A percentile compares a stretch with the other conserved stretches of the same genome.
Evolutionary conservation across 23 tunicate species (phyloP).

Genomic region (Trididemnum clinides): DNA sequence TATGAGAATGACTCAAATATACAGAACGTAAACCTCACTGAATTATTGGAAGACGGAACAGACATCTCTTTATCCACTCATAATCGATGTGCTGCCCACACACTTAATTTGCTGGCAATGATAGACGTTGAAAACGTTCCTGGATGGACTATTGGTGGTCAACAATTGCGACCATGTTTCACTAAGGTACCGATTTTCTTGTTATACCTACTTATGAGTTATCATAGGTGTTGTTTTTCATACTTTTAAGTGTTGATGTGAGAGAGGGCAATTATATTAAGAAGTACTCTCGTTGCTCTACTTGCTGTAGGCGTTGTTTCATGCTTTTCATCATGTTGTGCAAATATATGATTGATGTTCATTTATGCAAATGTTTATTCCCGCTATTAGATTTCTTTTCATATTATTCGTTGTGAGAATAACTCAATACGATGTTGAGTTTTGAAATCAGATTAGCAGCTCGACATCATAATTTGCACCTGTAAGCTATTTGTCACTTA

Average conservation of each 20-base stretch:
- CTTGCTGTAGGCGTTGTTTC: neutral
- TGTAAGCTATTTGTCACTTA: neutral
- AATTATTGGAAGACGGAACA: neutral
- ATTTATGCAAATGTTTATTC: neutral
- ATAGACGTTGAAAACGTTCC: slow-evolving; percentile 14
- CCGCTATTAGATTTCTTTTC: neutral
- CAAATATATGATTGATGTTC: neutral
- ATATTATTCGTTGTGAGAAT: neutral
- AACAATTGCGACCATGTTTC: slow-evolving; percentile 8
- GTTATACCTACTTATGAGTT: neutral
- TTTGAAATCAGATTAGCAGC: neutral
- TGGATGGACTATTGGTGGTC: slow-evolving; percentile 7
- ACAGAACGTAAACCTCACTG: neutral
- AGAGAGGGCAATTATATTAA: neutral
- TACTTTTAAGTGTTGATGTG: neutral
- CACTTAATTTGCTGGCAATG: slow-evolving; percentile 1
- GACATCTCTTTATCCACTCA: slow-evolving; percentile 9
- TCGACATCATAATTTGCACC: neutral
- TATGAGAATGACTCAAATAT: neutral
- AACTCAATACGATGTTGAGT: neutral
- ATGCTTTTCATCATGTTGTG: neutral
- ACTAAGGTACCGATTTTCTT: neutral
- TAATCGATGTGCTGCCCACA: slow-evolving; percentile 11
- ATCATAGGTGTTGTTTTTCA: neutral
- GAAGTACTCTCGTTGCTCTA: too few species aligned